Conservation (phyloP, 2,888 invertebrate genomes). For the Andrena minutula region DNA sequence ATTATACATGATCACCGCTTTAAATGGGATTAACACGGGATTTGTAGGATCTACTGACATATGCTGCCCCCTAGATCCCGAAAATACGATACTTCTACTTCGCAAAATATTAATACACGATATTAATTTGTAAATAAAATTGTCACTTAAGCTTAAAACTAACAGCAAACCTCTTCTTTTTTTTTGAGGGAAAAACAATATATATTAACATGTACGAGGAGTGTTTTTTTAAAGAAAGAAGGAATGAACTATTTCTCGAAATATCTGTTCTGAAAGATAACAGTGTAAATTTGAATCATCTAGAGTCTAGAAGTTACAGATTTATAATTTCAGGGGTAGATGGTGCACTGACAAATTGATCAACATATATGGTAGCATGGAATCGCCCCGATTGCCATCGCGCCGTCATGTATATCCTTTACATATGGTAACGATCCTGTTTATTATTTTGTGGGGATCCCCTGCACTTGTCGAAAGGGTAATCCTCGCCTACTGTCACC, state of each 20-base stretch:
- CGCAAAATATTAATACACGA: not conserved
- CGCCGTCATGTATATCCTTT: constrained; percentile 38
- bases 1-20: constrained; percentile 63
- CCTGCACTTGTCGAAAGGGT: constrained; percentile 53
- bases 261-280: not conserved
- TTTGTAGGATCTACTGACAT: constrained; percentile 51
- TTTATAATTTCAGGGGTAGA: not conserved
- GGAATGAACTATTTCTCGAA: no score
- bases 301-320: not conserved
- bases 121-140: not conserved
- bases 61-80: constrained; percentile 22
- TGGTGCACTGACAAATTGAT: constrained; percentile 13
- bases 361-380: not conserved
- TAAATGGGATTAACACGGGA: constrained; percentile 64
- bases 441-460: constrained; percentile 45
- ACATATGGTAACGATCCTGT: constrained; percentile 55
- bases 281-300: not conserved
- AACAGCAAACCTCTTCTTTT: no score
- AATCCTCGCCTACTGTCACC: constrained; percentile 73
- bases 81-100: not conserved
- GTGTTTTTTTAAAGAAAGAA: no score
- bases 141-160: no score
- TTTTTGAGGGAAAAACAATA: no score
- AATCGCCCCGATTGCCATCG: constrained; percentile 41
- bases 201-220: no score